These are phyloP conservation scores for Euwallacea similis DNA, from an alignment of 1,140 invertebrate species.

Conservation along the genomic window DNA sequence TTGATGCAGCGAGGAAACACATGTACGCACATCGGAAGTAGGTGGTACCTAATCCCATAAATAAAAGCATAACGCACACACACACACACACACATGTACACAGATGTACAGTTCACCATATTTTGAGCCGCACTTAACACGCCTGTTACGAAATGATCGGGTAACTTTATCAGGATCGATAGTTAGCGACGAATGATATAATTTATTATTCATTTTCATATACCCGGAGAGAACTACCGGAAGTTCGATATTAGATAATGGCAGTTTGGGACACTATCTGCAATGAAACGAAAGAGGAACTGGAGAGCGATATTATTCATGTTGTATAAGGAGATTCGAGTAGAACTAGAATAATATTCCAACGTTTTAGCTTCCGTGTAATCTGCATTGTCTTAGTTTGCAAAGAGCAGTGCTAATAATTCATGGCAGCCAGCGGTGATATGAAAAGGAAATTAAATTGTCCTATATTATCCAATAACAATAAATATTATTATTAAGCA, in stretches of 20 bases:
- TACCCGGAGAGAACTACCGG: constrained; percentile 16
- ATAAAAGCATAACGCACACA: constrained; percentile 18
- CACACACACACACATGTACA: neutral
- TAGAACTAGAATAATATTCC: too few species aligned
- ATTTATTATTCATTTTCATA: constrained; percentile 27
- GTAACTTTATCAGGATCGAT: neutral
- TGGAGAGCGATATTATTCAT: neutral
- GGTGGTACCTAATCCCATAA: constrained; percentile 28
- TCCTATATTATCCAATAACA: constrained; percentile 32
- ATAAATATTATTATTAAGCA: constrained; percentile 33
- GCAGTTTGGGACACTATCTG: constrained; percentile 22
- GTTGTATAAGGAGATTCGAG: too few species aligned
- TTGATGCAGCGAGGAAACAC: constrained; percentile 12
- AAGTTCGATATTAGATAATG: constrained; percentile 29
- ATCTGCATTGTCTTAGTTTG: too few species aligned
- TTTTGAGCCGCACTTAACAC: too few species aligned
- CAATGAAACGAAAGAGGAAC: constrained; percentile 7
- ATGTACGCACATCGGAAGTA: constrained; percentile 26
- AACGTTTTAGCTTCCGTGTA: too few species aligned
- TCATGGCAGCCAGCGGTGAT: constrained; percentile 8
- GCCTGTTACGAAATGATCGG: too few species aligned
- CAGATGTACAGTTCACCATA: too few species aligned
- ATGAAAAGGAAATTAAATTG: constrained; percentile 35
- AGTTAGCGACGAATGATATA: constrained; percentile 20
- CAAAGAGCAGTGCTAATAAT: neutral